These are phyloP conservation scores for Caradrina clavipalpis DNA, from an alignment of 2,888 invertebrate genomes.

Conservation along the genomic window DNA sequence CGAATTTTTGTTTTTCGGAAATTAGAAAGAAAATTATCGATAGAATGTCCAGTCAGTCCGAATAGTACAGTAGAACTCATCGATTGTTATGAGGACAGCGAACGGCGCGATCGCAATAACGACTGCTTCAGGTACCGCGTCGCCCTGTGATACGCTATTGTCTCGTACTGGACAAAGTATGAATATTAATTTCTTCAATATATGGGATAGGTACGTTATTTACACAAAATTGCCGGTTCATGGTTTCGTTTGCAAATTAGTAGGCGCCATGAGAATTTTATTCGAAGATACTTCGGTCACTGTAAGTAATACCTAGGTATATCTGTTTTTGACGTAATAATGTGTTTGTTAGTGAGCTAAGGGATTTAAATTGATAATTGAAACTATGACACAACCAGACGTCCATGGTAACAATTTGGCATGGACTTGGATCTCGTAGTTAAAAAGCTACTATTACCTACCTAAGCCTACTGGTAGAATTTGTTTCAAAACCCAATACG, in stretches of 20 bases:
- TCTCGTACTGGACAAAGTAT: slow-evolving; percentile 82
- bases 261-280: slow-evolving; percentile 14
- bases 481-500: background rate
- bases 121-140: slow-evolving; percentile 78
- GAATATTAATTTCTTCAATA: slow-evolving; percentile 84
- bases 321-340: slow-evolving; percentile 13
- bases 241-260: slow-evolving; percentile 47
- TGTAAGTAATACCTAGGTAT: slow-evolving; percentile 5
- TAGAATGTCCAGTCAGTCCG: slow-evolving; percentile 73
- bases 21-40: slow-evolving; percentile 36
- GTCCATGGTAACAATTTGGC: no score
- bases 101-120: slow-evolving; percentile 85
- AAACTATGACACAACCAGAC: no score
- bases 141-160: slow-evolving; percentile 81
- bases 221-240: slow-evolving; percentile 48
- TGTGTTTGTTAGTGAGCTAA: background rate
- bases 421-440: background rate
- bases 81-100: slow-evolving; percentile 85
- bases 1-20: slow-evolving; percentile 47
- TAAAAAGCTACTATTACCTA: background rate
- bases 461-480: background rate
- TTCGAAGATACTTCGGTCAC: background rate
- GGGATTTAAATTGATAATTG: background rate
- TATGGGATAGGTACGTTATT: slow-evolving; percentile 50
- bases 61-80: slow-evolving; percentile 83